Conservation (phyloP, 2,113 vertebrate genomes). For the Sander lucioperca region DNA sequence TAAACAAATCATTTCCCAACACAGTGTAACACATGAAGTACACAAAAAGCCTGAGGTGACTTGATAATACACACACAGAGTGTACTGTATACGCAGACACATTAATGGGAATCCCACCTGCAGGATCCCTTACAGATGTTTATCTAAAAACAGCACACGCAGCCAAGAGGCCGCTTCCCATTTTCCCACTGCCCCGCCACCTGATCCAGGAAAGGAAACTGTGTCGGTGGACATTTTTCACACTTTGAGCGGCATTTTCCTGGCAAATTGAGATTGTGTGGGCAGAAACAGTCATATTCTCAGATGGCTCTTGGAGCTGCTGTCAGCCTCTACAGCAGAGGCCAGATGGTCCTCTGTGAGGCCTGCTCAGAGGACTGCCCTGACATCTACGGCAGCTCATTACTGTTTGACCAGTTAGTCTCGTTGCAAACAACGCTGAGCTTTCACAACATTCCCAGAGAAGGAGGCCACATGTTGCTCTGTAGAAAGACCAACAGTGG, state of each 20-base stretch:
- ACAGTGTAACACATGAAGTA: conserved; percentile 17
- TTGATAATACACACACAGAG: conserved; percentile 26
- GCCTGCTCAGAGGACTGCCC: conserved; percentile 36
- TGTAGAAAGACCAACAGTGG: background rate
- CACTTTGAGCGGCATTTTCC: conserved; percentile 59
- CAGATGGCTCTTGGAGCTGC: conserved; percentile 52
- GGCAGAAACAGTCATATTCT: conserved; percentile 66
- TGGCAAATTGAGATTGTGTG: conserved; percentile 44
- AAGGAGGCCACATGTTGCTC: conserved; percentile 24
- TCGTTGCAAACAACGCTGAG: conserved; percentile 42
- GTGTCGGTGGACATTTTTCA: conserved; percentile 51
- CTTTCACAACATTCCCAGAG: conserved; percentile 19
- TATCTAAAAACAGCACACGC: conserved; percentile 60
- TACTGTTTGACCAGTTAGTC: conserved; percentile 58
- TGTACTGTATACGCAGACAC: background rate
- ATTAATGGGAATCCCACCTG: conserved; percentile 70
- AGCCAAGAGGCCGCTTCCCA: conserved; percentile 66
- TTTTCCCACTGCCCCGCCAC: conserved; percentile 70
- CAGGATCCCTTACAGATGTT: conserved; percentile 69
- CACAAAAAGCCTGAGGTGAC: conserved; percentile 37
- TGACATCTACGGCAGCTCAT: conserved; percentile 50
- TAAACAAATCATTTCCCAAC: conserved; percentile 68
- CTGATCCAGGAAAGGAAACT: conserved; percentile 73
- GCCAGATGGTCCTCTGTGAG: conserved; percentile 58
- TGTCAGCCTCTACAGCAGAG: conserved; percentile 49